These are phyloP conservation scores for Cyphomyrmex costatus DNA, from an alignment of 1,140 invertebrate genomes.

Conservation along the genomic window DNA sequence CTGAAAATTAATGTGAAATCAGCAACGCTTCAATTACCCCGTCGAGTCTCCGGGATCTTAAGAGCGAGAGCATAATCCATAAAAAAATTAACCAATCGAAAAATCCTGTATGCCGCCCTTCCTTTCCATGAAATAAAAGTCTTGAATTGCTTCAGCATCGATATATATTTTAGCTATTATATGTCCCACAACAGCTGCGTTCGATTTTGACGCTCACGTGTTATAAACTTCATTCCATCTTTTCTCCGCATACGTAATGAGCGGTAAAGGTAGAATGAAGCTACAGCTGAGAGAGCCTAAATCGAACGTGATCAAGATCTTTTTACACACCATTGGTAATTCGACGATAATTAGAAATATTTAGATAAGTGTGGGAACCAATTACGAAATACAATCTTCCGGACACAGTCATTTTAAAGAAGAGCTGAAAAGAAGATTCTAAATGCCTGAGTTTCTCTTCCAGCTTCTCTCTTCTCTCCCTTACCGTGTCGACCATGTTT, in stretches of 20 bases:
- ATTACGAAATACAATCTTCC: not conserved
- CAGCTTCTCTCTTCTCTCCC: conserved; percentile 26
- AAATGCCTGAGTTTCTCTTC: not conserved
- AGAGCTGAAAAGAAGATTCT: not conserved
- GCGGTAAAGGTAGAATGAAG: no score
- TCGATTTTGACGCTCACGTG: no score
- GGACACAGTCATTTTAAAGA: not conserved
- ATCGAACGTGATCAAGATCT: not conserved
- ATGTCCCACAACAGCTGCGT: no score
- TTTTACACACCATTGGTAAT: not conserved
- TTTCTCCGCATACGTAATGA: no score
- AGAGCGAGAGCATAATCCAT: no score
- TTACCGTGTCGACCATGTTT: conserved; percentile 85
- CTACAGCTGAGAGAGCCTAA: no score
- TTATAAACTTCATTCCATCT: no score
- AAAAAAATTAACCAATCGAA: no score
- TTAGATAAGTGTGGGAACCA: not conserved
- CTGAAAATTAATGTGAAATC: conserved; percentile 65
- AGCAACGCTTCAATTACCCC: not conserved
- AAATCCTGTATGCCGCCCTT: no score
- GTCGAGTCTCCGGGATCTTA: not conserved
- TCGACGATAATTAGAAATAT: not conserved
- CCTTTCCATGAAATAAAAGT: no score
- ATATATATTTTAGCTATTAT: not conserved
- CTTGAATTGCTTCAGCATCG: not conserved